These are phyloP conservation scores for Actinia equina DNA, from an alignment of 64 coral and sea anemone species.

Conservation along the genomic window DNA sequence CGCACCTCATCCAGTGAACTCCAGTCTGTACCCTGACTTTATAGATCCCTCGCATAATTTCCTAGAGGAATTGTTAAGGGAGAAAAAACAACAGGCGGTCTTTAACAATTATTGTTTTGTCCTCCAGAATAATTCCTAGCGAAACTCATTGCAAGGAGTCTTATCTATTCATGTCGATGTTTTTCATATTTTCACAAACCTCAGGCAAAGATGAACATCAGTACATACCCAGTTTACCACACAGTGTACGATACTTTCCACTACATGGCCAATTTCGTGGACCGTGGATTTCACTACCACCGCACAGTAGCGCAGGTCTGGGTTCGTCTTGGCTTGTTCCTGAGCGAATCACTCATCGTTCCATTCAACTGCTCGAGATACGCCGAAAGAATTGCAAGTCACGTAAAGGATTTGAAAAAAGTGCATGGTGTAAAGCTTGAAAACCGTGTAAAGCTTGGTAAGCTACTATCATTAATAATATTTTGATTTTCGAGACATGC, in stretches of 20 bases:
- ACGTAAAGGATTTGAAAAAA: constrained; percentile 36
- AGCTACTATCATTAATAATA: neutral
- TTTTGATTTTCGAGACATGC: too few relatives aligned
- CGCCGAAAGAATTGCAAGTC: constrained; percentile 36
- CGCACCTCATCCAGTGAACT: too few relatives aligned
- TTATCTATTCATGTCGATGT: neutral
- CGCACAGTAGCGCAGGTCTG: constrained; percentile 57
- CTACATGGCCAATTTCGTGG: constrained; percentile 83
- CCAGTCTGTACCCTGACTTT: too few relatives aligned
- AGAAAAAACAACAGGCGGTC: too few relatives aligned
- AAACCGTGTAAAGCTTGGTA: constrained; percentile 45
- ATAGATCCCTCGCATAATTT: too few relatives aligned
- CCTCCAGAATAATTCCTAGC: too few relatives aligned
- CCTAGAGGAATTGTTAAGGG: too few relatives aligned
- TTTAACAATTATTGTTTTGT: too few relatives aligned
- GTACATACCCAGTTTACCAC: constrained; percentile 73
- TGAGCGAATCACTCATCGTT: constrained; percentile 53
- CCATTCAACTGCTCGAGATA: constrained; percentile 63
- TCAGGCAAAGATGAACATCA: neutral
- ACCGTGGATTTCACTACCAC: constrained; percentile 72
- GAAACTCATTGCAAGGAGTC: too few relatives aligned
- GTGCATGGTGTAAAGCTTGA: constrained; percentile 22
- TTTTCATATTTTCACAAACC: neutral
- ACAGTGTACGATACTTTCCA: constrained; percentile 74
- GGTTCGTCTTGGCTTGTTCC: constrained; percentile 18